Percentiles rank a stretch among this genome's conserved stretches.
phyloP scores from a whole-genome alignment of 2,113 vertebrate genomes.

The Charina bottae region DNA sequence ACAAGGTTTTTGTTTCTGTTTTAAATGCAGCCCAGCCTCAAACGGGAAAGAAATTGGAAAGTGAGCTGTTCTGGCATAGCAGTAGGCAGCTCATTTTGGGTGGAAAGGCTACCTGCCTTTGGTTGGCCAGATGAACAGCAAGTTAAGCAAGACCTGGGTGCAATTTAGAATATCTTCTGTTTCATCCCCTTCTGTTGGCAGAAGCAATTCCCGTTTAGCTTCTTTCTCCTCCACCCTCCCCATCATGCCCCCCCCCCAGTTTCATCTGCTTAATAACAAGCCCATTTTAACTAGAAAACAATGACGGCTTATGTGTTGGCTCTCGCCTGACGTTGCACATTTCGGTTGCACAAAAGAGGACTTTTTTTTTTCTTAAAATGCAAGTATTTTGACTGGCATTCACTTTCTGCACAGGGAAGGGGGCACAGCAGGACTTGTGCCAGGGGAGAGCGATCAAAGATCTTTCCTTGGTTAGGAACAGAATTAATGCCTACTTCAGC shows the following conservation, averaged over 20 bases:
- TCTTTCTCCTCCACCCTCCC: neutral
- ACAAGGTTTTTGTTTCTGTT: neutral
- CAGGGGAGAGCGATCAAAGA: neutral
- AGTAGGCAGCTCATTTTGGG: too few relatives aligned
- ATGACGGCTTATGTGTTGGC: neutral
- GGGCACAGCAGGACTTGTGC: neutral
- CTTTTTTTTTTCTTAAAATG: neutral
- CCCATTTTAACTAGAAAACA: neutral
- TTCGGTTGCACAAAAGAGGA: neutral
- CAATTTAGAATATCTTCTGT: neutral
- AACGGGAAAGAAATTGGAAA: neutral
- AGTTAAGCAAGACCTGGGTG: neutral
- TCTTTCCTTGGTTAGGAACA: neutral
- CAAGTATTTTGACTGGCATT: neutral
- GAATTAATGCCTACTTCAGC: neutral
- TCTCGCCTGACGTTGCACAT: neutral
- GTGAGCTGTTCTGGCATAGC: neutral
- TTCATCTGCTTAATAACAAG: constrained; percentile 13
- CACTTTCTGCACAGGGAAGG: neutral
- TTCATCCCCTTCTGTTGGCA: neutral
- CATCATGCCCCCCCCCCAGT: neutral
- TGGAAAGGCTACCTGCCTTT: too few relatives aligned
- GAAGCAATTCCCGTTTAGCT: neutral
- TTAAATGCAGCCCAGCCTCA: neutral
- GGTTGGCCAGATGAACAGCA: neutral